phyloP scores from a whole-genome alignment of 2,888 invertebrate genomes.

The Ariolimax columbianus region DNA sequence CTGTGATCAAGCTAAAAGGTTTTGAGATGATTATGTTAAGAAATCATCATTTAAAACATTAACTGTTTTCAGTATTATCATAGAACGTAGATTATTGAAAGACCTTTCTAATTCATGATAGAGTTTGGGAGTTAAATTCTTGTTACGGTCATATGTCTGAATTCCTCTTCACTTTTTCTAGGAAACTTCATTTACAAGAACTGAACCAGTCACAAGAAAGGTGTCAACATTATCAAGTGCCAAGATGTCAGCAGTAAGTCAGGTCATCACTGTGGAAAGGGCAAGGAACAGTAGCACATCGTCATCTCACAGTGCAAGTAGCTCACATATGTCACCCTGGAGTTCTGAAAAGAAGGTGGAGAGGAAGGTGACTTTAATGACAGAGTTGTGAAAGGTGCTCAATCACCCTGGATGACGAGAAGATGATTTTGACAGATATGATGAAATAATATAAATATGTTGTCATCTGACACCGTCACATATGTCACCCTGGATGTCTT shows the following conservation, averaged over 20 bases:
- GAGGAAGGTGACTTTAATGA: constrained; percentile 67
- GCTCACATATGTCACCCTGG: constrained; percentile 43
- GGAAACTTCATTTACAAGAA: constrained; percentile 69
- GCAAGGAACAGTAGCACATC: constrained; percentile 54
- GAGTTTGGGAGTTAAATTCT: neutral
- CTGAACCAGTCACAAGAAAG: constrained; percentile 66
- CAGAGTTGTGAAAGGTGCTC: constrained; percentile 64
- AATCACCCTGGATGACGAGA: neutral
- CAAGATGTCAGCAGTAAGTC: constrained; percentile 54
- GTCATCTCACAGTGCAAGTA: constrained; percentile 62
- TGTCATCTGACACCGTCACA: no score
- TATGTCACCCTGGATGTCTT: no score
- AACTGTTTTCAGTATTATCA: no score
- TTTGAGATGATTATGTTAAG: no score
- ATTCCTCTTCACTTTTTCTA: constrained; percentile 53
- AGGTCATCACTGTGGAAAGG: constrained; percentile 55
- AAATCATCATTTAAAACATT: no score
- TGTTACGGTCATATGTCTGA: neutral
- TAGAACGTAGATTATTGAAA: no score
- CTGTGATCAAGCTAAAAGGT: no score
- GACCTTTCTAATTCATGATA: neutral
- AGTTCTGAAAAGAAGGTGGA: constrained; percentile 61
- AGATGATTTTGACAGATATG: neutral
- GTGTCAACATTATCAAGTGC: constrained; percentile 53
- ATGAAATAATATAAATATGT: neutral